Conservation (phyloP, 2,888 invertebrate genomes). For the Troides aeacus region DNA sequence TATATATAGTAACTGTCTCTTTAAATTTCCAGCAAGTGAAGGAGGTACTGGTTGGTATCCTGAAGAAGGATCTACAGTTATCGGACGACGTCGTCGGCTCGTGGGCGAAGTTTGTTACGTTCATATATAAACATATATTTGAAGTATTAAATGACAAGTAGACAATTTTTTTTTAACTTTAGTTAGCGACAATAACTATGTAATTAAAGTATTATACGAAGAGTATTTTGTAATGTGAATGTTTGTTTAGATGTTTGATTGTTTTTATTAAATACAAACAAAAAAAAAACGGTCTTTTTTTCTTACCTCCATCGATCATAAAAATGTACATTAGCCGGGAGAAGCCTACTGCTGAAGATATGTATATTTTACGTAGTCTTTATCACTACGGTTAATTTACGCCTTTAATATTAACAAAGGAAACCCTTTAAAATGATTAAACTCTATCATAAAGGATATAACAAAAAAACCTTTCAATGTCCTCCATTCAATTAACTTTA, state of each 20-base stretch:
- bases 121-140: slow-evolving; percentile 48
- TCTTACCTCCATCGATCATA: no score
- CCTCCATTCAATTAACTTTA: no score
- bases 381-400: no score
- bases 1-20: background rate
- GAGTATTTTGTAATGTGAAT: background rate
- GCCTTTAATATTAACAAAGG: no score
- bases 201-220: slow-evolving; percentile 14
- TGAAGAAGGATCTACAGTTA: slow-evolving; percentile 44
- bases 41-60: slow-evolving; percentile 41
- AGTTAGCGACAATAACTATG: slow-evolving; percentile 4
- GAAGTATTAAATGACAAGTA: slow-evolving; percentile 31
- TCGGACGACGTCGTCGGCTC: slow-evolving; percentile 38
- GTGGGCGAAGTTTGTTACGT: slow-evolving; percentile 46
- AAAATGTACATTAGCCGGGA: no score
- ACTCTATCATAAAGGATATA: no score
- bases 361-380: no score
- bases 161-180: background rate
- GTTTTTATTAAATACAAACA: background rate
- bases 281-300: background rate
- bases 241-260: background rate
- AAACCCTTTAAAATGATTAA: no score
- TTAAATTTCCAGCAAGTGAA: slow-evolving; percentile 44
- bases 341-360: no score
- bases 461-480: no score